A percentile compares a stretch with the other conserved stretches of the same genome.
Evolutionary conservation across 1,140 invertebrate species (phyloP).

Genomic region (Bombus consobrinus): DNA sequence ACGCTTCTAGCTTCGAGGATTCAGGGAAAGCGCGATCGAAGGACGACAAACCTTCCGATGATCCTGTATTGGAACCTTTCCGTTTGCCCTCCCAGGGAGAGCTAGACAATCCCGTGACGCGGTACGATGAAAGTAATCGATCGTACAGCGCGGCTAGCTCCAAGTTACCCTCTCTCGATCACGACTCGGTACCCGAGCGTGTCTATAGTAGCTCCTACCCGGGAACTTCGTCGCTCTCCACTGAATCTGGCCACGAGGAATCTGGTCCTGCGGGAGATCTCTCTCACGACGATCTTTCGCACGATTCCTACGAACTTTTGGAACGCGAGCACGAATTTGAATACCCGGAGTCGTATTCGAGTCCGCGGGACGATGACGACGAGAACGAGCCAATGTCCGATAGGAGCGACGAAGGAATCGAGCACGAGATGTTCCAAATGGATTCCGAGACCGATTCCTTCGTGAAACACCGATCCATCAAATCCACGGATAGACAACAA

Average conservation of each 20-base stretch:
- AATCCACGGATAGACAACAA: constrained; percentile 72
- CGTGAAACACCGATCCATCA: constrained; percentile 78
- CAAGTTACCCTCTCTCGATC: constrained; percentile 85
- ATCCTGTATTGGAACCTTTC: constrained; percentile 63
- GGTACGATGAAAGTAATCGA: constrained; percentile 88
- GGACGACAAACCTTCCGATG: constrained; percentile 69
- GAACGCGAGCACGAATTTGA: constrained; percentile 86
- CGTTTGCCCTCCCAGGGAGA: constrained; percentile 82
- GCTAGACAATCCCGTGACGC: constrained; percentile 89
- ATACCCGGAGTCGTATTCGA: constrained; percentile 80
- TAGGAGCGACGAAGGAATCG: constrained; percentile 80
- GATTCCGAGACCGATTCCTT: constrained; percentile 81
- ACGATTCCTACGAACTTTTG: constrained; percentile 93
- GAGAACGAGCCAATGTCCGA: constrained; percentile 75
- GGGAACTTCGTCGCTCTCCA: constrained; percentile 87
- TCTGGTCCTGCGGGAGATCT: constrained; percentile 84
- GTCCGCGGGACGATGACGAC: constrained; percentile 72
- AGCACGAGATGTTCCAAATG: constrained; percentile 82
- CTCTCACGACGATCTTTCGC: constrained; percentile 93
- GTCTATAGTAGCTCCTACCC: constrained; percentile 93
- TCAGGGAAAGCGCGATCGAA: constrained; percentile 84
- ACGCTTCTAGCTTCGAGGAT: constrained; percentile 88
- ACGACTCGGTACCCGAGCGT: constrained; percentile 85
- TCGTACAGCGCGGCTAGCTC: constrained; percentile 84
- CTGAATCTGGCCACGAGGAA: constrained; percentile 85